These are phyloP conservation scores for Ictalurus furcatus DNA, from an alignment of 2,113 vertebrate genomes.

Conservation along the genomic window DNA sequence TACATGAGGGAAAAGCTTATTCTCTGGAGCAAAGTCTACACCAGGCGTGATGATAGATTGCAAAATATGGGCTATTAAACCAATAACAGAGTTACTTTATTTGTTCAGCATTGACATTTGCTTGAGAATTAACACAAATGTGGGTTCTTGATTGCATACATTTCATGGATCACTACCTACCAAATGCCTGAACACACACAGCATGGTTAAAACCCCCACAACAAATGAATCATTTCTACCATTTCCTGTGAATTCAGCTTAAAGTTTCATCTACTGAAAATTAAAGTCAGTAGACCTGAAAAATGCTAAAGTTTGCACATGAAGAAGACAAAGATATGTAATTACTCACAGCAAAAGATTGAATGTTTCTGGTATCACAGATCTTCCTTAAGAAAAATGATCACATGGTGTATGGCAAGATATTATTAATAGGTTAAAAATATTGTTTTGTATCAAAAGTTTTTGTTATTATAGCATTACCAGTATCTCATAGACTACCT, in stretches of 20 bases:
- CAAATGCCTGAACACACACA: conserved; percentile 19
- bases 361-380: not conserved
- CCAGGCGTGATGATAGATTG: not conserved
- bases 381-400: not conserved
- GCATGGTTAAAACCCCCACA: not conserved
- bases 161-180: conserved; percentile 27
- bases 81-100: conserved; percentile 10
- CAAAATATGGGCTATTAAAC: not conserved
- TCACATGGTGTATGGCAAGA: not conserved
- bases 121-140: conserved; percentile 16
- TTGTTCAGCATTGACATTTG: conserved; percentile 11
- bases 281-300: not conserved
- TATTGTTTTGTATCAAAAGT: not conserved
- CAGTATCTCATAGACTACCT: not conserved
- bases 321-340: not conserved
- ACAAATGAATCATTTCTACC: not conserved
- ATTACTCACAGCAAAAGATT: not conserved
- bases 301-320: not conserved
- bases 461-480: not conserved
- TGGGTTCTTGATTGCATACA: conserved; percentile 8
- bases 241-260: not conserved
- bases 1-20: conserved; percentile 14
- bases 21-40: not conserved
- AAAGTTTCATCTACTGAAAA: not conserved
- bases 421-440: not conserved